Evolutionary conservation across 1,140 invertebrate genomes (phyloP).

Genomic region (Drosophila kurseongensis): DNA sequence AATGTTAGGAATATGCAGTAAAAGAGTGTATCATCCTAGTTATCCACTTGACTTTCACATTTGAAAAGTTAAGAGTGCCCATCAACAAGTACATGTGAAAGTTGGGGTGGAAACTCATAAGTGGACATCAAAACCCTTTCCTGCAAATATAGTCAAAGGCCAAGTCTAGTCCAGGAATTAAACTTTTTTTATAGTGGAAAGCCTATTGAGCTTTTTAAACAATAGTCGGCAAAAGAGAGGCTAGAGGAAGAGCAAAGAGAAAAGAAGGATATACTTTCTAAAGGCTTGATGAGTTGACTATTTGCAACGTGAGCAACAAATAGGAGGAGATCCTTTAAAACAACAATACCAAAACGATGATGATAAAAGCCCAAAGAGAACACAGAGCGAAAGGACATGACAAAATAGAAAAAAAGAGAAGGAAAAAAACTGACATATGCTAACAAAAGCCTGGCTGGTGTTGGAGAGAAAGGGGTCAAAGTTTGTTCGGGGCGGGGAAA

Average conservation of each 20-base stretch:
- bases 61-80: constrained; percentile 24
- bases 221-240: constrained; percentile 6
- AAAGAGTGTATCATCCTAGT: not conserved
- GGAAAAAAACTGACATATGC: constrained; percentile 50
- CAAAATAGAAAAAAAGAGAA: constrained; percentile 1
- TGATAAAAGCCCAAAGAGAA: constrained; percentile 37
- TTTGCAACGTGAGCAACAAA: constrained; percentile 49
- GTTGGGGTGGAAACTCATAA: constrained; percentile 35
- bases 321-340: constrained; percentile 32
- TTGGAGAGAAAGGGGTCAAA: constrained; percentile 3
- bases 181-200: constrained; percentile 43
- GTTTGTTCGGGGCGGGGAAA: not conserved
- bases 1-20: too few species aligned
- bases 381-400: constrained; percentile 11
- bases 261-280: constrained; percentile 5
- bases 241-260: not conserved
- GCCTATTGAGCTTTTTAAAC: constrained; percentile 26
- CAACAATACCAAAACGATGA: constrained; percentile 32
- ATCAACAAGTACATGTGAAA: constrained; percentile 38
- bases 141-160: constrained; percentile 5
- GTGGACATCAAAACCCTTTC: constrained; percentile 34
- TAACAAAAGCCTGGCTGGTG: constrained; percentile 56
- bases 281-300: constrained; percentile 46
- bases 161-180: constrained; percentile 24
- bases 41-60: constrained; percentile 39